Evolutionary conservation across 2,888 invertebrate genomes (phyloP).

Genomic region (Drosophila siamana): DNA sequence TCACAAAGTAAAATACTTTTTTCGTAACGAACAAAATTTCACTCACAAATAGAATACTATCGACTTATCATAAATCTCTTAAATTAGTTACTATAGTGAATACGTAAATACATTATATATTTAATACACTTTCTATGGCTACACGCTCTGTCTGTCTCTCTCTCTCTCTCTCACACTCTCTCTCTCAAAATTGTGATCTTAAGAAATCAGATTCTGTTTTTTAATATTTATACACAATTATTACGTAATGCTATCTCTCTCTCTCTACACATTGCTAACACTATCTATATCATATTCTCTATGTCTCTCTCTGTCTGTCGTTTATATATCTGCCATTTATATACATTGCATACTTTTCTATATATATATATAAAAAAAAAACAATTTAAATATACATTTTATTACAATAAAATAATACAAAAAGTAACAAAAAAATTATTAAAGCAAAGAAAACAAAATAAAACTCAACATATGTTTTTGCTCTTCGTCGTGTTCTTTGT

Average conservation of each 20-base stretch:
- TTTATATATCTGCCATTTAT: constrained; percentile 62
- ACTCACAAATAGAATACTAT: constrained; percentile 29
- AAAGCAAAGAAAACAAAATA: constrained; percentile 68
- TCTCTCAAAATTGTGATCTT: constrained; percentile 21
- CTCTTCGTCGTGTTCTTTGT: constrained; percentile 85
- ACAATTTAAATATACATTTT: constrained; percentile 32
- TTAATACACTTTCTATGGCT: constrained; percentile 44
- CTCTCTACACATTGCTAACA: constrained; percentile 16
- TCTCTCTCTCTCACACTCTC: constrained; percentile 33
- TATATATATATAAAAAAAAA: constrained; percentile 44
- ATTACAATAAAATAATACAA: constrained; percentile 37
- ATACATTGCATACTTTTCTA: constrained; percentile 67
- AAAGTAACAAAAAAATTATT: constrained; percentile 42
- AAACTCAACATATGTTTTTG: constrained; percentile 84
- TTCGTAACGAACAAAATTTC: constrained; percentile 26
- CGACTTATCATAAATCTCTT: neutral
- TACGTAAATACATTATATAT: constrained; percentile 29
- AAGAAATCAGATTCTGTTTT: constrained; percentile 8
- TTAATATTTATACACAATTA: constrained; percentile 23
- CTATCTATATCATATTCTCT: constrained; percentile 20
- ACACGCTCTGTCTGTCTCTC: constrained; percentile 54
- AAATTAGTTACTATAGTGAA: constrained; percentile 31
- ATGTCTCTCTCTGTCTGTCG: constrained; percentile 45
- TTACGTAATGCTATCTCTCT: constrained; percentile 38
- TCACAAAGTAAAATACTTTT: constrained; percentile 11